These are phyloP conservation scores for Coleophora deauratella DNA, from an alignment of 2,888 invertebrate genomes.

Conservation along the genomic window DNA sequence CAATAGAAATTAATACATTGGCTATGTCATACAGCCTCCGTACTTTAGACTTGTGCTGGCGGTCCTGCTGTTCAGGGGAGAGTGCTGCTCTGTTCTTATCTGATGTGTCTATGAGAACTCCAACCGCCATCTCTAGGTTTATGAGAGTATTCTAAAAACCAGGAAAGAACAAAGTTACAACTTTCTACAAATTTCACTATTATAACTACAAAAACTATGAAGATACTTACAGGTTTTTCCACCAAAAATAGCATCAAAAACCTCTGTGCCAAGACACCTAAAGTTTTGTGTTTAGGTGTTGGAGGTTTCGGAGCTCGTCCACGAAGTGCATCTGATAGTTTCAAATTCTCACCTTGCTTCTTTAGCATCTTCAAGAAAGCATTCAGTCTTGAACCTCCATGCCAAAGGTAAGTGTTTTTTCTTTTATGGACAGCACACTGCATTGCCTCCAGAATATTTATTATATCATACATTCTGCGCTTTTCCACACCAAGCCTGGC, in stretches of 20 bases:
- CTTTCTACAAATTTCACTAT: too few species aligned
- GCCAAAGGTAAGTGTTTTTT: constrained; percentile 81
- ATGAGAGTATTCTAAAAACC: constrained; percentile 74
- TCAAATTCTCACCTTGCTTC: constrained; percentile 70
- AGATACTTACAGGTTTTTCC: constrained; percentile 72
- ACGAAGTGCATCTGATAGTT: constrained; percentile 66
- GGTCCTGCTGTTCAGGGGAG: constrained; percentile 65
- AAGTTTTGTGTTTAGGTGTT: constrained; percentile 76
- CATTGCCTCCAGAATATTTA: constrained; percentile 81
- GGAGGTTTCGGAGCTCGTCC: constrained; percentile 62
- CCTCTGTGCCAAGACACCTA: constrained; percentile 80
- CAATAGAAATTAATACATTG: constrained; percentile 83
- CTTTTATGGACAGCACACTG: constrained; percentile 78
- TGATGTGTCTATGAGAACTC: constrained; percentile 73
- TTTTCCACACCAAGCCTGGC: constrained; percentile 77
- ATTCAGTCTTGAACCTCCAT: constrained; percentile 76
- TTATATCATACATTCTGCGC: constrained; percentile 81
- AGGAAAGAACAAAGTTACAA: constrained; percentile 10
- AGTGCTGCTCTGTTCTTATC: constrained; percentile 63
- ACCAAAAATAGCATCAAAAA: constrained; percentile 82
- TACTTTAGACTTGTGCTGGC: constrained; percentile 79
- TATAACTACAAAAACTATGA: constrained; percentile 2
- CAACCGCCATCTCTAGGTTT: constrained; percentile 79
- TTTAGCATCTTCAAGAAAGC: constrained; percentile 76
- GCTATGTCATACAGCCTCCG: constrained; percentile 85